Percentiles rank a stretch among this genome's conserved stretches.
Conservation (phyloP, 92 coral and sea anemone genomes). For the Isaurus tuberculatus region DNA sequence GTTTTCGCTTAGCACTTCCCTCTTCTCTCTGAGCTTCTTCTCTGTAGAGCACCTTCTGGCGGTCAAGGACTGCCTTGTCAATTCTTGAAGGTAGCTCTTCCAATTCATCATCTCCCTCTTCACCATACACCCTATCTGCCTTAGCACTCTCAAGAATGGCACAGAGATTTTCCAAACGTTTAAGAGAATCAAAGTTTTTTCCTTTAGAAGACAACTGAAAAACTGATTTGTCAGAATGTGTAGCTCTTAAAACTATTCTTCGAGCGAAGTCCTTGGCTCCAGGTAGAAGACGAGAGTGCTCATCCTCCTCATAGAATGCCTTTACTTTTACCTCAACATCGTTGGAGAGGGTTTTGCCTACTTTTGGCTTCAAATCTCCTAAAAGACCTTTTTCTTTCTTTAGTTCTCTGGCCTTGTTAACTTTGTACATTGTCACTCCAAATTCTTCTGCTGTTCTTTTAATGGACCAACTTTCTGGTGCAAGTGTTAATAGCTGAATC, state of each 20-base stretch:
- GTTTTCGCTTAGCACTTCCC: constrained; percentile 27
- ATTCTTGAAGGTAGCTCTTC: constrained; percentile 21
- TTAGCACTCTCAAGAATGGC: constrained; percentile 40
- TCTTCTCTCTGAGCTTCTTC: constrained; percentile 35
- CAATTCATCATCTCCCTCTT: constrained; percentile 18
- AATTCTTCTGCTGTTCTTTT: constrained; percentile 19
- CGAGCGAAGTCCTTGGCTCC: constrained; percentile 20
- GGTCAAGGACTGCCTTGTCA: constrained; percentile 29
- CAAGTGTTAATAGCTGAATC: constrained; percentile 3
- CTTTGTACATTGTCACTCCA: constrained; percentile 22
- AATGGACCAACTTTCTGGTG: constrained; percentile 37
- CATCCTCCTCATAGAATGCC: constrained; percentile 32
- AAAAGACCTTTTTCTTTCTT: constrained; percentile 22
- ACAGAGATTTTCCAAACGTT: constrained; percentile 38
- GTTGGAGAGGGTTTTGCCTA: constrained; percentile 25
- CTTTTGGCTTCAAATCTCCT: background rate
- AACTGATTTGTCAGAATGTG: constrained; percentile 46
- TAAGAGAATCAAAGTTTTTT: constrained; percentile 11
- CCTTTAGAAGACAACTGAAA: constrained; percentile 48
- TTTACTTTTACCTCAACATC: background rate
- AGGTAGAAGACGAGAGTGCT: constrained; percentile 18
- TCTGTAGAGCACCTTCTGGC: constrained; percentile 32
- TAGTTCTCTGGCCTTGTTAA: constrained; percentile 20
- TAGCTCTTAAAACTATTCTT: constrained; percentile 44
- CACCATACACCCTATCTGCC: constrained; percentile 7